phyloP scores from a whole-genome alignment of 2,797 vertebrate species.

The Margarornis squamiger region DNA sequence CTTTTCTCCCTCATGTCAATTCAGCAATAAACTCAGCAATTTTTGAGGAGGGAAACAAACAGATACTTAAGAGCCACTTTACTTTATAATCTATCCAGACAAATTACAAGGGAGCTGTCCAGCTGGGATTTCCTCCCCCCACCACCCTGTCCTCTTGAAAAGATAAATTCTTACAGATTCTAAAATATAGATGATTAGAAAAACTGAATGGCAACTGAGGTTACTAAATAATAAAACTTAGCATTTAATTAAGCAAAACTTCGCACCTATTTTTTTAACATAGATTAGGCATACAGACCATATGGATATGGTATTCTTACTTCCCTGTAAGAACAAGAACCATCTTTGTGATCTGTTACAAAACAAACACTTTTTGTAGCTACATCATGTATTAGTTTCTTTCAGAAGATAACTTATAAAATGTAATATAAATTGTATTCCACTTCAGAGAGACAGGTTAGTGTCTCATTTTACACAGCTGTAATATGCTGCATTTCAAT shows the following conservation, averaged over 20 bases:
- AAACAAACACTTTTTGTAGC: not conserved
- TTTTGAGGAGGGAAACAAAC: rapidly evolving
- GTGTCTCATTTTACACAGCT: not conserved
- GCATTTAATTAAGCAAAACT: not conserved
- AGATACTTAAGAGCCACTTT: not conserved
- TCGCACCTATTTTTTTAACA: not conserved
- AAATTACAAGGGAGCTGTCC: not conserved
- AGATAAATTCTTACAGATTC: not conserved
- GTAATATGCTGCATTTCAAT: not conserved
- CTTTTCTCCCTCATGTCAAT: not conserved
- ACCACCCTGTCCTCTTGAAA: not conserved
- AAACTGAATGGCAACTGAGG: not conserved
- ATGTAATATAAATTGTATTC: not conserved
- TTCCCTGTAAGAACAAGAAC: not conserved
- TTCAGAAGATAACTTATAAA: not conserved
- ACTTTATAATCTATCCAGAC: not conserved
- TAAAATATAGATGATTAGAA: not conserved
- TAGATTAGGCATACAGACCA: not conserved
- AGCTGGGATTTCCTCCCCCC: not conserved
- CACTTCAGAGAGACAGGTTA: not conserved
- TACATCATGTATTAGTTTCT: not conserved
- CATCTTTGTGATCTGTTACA: not conserved
- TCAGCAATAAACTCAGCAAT: not conserved
- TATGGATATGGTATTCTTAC: not conserved
- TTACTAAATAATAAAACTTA: not conserved